These are phyloP conservation scores for Acleris sparsana DNA, from an alignment of 2,888 invertebrate genomes.

Conservation along the genomic window DNA sequence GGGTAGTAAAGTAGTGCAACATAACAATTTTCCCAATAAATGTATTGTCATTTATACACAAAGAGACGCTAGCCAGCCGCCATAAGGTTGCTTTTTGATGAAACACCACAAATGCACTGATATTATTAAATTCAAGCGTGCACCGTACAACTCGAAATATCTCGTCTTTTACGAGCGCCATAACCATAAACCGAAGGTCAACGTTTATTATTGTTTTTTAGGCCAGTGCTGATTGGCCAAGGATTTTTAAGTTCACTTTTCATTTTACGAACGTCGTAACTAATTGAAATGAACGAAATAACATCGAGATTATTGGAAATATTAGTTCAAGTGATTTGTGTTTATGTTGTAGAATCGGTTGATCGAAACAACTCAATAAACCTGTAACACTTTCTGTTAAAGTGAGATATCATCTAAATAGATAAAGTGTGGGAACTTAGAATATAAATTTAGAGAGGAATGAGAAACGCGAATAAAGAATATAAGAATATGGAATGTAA, in stretches of 20 bases:
- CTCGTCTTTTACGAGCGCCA: conserved; percentile 15
- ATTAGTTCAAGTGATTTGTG: conserved; percentile 1
- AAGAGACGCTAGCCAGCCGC: too few relatives aligned
- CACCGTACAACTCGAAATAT: conserved; percentile 4
- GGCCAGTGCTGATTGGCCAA: conserved; percentile 24
- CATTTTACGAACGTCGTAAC: conserved; percentile 19
- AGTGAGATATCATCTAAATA: neutral
- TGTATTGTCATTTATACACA: too few relatives aligned
- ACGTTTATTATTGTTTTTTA: conserved; percentile 31
- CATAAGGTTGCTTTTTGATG: too few relatives aligned
- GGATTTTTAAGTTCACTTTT: conserved; percentile 25
- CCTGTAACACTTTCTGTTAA: neutral
- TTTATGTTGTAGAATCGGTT: neutral
- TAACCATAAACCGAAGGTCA: conserved; percentile 29
- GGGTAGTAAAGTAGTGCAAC: too few relatives aligned
- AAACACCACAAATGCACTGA: conserved; percentile 10
- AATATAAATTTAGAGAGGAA: neutral
- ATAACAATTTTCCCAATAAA: too few relatives aligned
- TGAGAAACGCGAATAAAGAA: too few relatives aligned
- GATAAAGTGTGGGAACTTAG: too few relatives aligned
- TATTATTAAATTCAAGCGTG: conserved; percentile 8
- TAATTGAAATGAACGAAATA: conserved; percentile 3
- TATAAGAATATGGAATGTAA: too few relatives aligned
- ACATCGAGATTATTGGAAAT: neutral
- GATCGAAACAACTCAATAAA: neutral